Evolutionary conservation across 2,888 invertebrate species (phyloP), one percentile per base, ranked within the genome.

Genomic region (Drosophila recens): DNA sequence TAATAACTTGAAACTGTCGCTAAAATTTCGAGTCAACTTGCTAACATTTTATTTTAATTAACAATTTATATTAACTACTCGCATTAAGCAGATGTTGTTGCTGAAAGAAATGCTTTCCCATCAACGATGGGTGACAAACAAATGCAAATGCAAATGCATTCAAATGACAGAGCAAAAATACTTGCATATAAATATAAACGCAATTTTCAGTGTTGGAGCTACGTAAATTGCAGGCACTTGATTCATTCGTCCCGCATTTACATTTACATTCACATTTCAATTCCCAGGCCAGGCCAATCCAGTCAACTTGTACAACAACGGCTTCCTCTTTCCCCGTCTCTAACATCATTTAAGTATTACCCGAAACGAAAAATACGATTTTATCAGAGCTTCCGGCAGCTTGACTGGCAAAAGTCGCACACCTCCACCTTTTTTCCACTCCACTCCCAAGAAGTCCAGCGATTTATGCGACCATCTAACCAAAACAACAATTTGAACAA

Each of bases 321-420:
- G 20, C n/a, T 13, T 17, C 6, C 51, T 36, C 30, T 56, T 53
- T 53, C 46, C 36, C 42, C 20, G 20, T 11, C 10, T 20, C 10
- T 45, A 70, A 72, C 77, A 83, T 69, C 59, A 87, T 66, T 82
- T 79, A 72, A 59, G 68, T 75, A 53, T 73, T 73, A 66, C 54
- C 62, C 70, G 64, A 80, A 75, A 75, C 72, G 62, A 79, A 86
- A 80, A 72, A 67, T 61, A 52, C 58, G 87, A 82, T 82, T 81
- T 70, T 73, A 87, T 82, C 82, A 67, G 51, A 34, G 11, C 68
- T 87, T 84, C 82, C 75, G 84, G 66, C 77, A 68, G 38, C 42
- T 17, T 64, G 61, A 59, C 67, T 62, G 63, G 77, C 67, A 72
- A 78, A 84, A 84, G 72, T 87, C 85, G 61, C 85, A 80, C 84